These are phyloP conservation scores for Pseudococcus viburni DNA, from an alignment of 2,888 invertebrate species.

Conservation along the genomic window DNA sequence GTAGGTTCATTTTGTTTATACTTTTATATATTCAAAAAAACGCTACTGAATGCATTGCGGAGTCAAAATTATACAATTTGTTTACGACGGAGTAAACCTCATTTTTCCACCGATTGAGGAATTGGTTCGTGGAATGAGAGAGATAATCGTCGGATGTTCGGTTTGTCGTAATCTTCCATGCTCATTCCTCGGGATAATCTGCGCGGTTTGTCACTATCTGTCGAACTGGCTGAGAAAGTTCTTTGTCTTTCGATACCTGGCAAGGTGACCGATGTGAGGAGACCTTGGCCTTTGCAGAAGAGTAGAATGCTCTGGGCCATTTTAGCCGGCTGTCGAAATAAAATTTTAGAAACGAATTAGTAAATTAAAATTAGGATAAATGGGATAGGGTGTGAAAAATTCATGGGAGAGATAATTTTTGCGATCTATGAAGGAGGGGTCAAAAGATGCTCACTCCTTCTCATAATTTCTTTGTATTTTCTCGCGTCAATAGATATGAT, in stretches of 20 bases:
- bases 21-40: neutral
- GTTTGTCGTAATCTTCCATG: constrained; percentile 88
- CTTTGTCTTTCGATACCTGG: constrained; percentile 84
- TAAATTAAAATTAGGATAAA: neutral
- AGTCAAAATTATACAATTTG: constrained; percentile 8
- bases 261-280: constrained; percentile 85
- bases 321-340: constrained; percentile 82
- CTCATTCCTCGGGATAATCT: constrained; percentile 78
- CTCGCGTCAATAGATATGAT: too few relatives aligned
- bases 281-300: constrained; percentile 90
- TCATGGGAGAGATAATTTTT: neutral
- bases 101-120: constrained; percentile 66
- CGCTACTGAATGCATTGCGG: constrained; percentile 9
- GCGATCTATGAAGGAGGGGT: neutral
- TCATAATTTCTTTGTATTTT: too few relatives aligned
- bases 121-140: constrained; percentile 73
- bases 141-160: constrained; percentile 82
- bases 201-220: constrained; percentile 72
- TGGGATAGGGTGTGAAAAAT: too few relatives aligned
- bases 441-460: too few relatives aligned
- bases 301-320: constrained; percentile 88
- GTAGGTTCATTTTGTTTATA: neutral
- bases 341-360: constrained; percentile 64
- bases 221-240: constrained; percentile 75
- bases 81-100: constrained; percentile 11